phyloP scores from a whole-genome alignment of 2,797 vertebrate genomes.

The Diceros bicornis region DNA sequence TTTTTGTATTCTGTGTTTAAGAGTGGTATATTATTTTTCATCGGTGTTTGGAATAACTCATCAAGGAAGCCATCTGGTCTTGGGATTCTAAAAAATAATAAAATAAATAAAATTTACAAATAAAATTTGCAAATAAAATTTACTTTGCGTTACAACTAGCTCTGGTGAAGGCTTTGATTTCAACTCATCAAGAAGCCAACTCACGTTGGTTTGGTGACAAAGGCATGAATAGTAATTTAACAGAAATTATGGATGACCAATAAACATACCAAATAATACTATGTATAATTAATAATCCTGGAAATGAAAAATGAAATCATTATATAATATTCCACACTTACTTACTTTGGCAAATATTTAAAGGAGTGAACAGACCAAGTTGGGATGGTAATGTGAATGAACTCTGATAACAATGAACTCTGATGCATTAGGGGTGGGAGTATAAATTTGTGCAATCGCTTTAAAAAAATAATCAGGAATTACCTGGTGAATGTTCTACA shows the following conservation, averaged over 20 bases:
- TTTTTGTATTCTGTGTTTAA: background rate
- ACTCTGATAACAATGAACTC: background rate
- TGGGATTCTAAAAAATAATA: background rate
- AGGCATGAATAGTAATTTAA: too few species aligned
- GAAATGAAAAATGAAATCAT: too few species aligned
- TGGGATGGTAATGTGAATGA: background rate
- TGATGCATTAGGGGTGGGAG: background rate
- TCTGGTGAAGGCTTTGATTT: too few species aligned
- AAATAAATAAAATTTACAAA: too few species aligned
- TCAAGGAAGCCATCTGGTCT: background rate
- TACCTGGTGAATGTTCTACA: background rate
- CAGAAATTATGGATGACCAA: too few species aligned
- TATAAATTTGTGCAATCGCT: background rate
- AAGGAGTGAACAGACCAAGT: background rate
- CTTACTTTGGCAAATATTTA: background rate
- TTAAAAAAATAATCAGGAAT: background rate
- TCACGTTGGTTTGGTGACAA: too few species aligned
- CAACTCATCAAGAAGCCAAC: too few species aligned
- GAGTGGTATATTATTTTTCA: background rate
- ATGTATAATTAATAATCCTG: too few species aligned
- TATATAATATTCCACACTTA: too few species aligned
- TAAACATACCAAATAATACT: too few species aligned
- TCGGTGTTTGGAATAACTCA: background rate
- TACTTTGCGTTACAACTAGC: too few species aligned
- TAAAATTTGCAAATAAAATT: too few species aligned